Base-by-base conservation (phyloP, 2,888 invertebrate genomes). In the Calameuta pallipes region DNA sequence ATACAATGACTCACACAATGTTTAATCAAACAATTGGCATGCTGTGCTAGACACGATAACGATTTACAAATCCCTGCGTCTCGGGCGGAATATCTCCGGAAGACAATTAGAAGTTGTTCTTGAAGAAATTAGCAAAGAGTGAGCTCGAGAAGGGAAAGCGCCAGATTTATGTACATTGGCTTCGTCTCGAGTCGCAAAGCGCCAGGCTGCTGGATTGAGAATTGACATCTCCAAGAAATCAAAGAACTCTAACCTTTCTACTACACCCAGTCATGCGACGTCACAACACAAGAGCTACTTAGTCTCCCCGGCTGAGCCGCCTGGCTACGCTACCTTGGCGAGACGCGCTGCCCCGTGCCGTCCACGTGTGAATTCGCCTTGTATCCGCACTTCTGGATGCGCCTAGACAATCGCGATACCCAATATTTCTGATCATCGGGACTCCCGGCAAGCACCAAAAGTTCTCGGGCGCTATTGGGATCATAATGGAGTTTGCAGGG, bases 401-500 rank as follows among this genome's bases (percentile, higher is more conserved):
- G 97, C 89, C 97, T 96, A 89, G 97, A 96, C 78, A 99, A 94
- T 85, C 97, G 94, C 84, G 95, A 95, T 84, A 99, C 98, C 99
- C 99, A 99, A 89, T 95, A 94, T 87, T 97, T 96, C 93, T 98
- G 98, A 83, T 97, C 97, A 84, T 97, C 97, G 81, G 95, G 94
- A 83, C 95, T 95, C 77, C 95, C 94, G 80, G 99, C 98, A 90
- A 99, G 94, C 87, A 99, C 93, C 86, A 99, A 93, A 92, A 99
- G 94, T 92, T 99, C 99, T 90, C 98, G 97, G 89, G 99, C 98
- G 90, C 95, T 95, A 88, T 96, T 96, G 82, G 98, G 97, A 94
- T 99, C 98, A 88, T 97, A 97, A 92, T 98, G 98, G 84, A 99
- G 94, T 94, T 98, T 99, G 93, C 99, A 99, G 74, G 98, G 98